These are phyloP conservation scores for Agrochola litura DNA, from an alignment of 2,888 invertebrate genomes.

Conservation along the genomic window DNA sequence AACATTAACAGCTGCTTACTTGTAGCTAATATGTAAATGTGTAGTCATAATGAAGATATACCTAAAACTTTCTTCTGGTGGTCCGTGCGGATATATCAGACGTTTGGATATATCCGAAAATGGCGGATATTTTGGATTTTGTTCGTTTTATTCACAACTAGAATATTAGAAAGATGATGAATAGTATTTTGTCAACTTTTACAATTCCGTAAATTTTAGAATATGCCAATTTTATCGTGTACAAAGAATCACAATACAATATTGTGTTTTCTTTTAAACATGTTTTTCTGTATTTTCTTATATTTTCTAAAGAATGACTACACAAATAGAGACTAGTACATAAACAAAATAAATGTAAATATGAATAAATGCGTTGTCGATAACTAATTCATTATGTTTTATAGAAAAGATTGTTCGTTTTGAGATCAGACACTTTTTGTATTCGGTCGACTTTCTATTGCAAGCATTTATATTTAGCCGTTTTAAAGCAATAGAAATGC, in stretches of 20 bases:
- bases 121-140: background rate
- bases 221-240: too few relatives aligned
- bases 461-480: background rate
- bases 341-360: constrained; percentile 32
- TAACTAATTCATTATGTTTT: constrained; percentile 46
- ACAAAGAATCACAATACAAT: background rate
- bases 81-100: too few relatives aligned
- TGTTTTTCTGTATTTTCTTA: background rate
- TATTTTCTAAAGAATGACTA: constrained; percentile 24
- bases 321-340: constrained; percentile 43
- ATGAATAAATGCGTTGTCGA: constrained; percentile 53
- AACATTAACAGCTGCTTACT: background rate
- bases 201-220: too few relatives aligned
- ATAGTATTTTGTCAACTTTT: too few relatives aligned
- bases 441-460: constrained; percentile 49
- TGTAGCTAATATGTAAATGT: constrained; percentile 14
- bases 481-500: constrained; percentile 38
- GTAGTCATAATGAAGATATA: constrained; percentile 15
- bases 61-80: too few relatives aligned
- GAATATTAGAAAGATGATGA: too few relatives aligned
- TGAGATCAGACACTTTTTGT: constrained; percentile 77
- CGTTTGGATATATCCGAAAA: background rate
- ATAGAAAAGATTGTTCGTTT: constrained; percentile 75
- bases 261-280: background rate
- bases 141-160: background rate